Percentiles rank a stretch among this genome's conserved stretches.
phyloP scores from a whole-genome alignment of 1,140 invertebrate species.

The Drosophila guanche region DNA sequence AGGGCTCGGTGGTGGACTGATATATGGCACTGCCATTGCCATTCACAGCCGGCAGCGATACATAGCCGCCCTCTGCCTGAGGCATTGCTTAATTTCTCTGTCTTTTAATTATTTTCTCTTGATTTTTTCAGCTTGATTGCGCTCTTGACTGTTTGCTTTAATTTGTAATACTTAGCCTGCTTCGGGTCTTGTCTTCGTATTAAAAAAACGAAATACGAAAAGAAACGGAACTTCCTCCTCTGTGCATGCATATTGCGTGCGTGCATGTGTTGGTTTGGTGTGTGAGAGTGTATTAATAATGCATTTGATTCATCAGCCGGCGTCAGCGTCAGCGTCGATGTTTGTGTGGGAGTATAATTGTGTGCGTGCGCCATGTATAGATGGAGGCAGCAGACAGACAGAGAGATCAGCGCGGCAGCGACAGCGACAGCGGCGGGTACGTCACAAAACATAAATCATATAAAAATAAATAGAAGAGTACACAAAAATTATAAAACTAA shows the following conservation, averaged over 20 bases:
- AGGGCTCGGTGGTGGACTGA: slow-evolving; percentile 83
- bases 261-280: slow-evolving; percentile 16
- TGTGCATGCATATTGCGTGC: slow-evolving; percentile 51
- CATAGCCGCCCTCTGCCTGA: slow-evolving; percentile 82
- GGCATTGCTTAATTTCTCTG: slow-evolving; percentile 63
- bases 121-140: slow-evolving; percentile 8
- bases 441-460: slow-evolving; percentile 59
- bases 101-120: slow-evolving; percentile 22
- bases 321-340: background rate
- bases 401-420: slow-evolving; percentile 28
- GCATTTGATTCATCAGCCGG: slow-evolving; percentile 46
- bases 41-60: slow-evolving; percentile 75
- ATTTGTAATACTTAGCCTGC: slow-evolving; percentile 40
- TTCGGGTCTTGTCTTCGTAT: slow-evolving; percentile 18
- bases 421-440: slow-evolving; percentile 35
- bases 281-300: slow-evolving; percentile 45
- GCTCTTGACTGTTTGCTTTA: slow-evolving; percentile 14
- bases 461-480: slow-evolving; percentile 49
- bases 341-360: background rate
- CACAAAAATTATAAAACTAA: slow-evolving; percentile 50
- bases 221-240: slow-evolving; percentile 32
- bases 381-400: slow-evolving; percentile 46
- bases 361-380: slow-evolving; percentile 3
- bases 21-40: slow-evolving; percentile 80
- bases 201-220: slow-evolving; percentile 1